Evolutionary conservation across 2,888 invertebrate genomes (phyloP).

Genomic region (Pterostichus niger): DNA sequence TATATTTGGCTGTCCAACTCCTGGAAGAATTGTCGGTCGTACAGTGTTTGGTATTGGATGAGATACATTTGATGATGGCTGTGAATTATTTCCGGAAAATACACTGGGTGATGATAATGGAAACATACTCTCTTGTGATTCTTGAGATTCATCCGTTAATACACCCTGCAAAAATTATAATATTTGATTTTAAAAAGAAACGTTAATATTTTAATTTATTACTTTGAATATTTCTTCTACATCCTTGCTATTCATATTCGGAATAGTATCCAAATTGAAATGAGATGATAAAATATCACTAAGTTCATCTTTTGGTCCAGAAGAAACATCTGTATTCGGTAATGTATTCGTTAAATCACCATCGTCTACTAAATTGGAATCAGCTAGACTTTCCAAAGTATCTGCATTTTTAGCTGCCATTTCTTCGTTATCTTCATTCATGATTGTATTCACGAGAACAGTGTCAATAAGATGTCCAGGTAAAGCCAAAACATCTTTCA

Average conservation of each 20-base stretch:
- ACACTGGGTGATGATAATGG: conserved; percentile 76
- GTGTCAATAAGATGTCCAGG: conserved; percentile 83
- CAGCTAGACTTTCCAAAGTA: conserved; percentile 78
- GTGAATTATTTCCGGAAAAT: conserved; percentile 76
- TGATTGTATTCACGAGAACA: conserved; percentile 84
- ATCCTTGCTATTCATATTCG: conserved; percentile 94
- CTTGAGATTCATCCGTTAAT: conserved; percentile 90
- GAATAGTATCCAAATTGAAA: conserved; percentile 88
- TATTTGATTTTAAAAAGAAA: conserved; percentile 36
- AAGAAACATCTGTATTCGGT: conserved; percentile 76
- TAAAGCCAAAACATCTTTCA: conserved; percentile 83
- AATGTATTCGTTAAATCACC: conserved; percentile 74
- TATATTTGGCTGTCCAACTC: conserved; percentile 78
- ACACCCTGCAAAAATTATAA: conserved; percentile 80
- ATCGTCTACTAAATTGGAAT: conserved; percentile 75
- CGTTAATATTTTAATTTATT: conserved; percentile 60
- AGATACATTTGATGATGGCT: conserved; percentile 69
- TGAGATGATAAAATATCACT: conserved; percentile 84
- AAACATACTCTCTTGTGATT: conserved; percentile 86
- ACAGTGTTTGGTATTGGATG: conserved; percentile 70
- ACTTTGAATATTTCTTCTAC: conserved; percentile 94
- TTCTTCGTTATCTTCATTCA: conserved; percentile 82
- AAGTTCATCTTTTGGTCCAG: conserved; percentile 85
- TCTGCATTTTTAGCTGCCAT: conserved; percentile 79
- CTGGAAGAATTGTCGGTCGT: conserved; percentile 77